phyloP scores from a whole-genome alignment of 35 echinoderm and acorn worm species.

The Apostichopus parvimensis region DNA sequence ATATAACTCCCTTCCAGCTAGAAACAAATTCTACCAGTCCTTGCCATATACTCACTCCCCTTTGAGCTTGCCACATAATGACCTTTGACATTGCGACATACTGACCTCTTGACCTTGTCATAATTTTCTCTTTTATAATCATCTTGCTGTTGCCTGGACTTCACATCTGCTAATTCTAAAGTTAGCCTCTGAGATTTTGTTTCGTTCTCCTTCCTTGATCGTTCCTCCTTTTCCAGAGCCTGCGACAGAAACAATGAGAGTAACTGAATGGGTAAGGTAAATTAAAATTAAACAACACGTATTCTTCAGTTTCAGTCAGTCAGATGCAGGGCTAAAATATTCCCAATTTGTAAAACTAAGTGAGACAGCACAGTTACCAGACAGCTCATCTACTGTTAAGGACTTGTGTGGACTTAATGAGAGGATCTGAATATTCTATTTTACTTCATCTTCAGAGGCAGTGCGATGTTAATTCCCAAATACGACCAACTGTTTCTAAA shows the following conservation, averaged over 20 bases:
- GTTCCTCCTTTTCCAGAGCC: conserved; percentile 64
- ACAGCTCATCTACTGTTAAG: no score
- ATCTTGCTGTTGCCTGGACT: conserved; percentile 77
- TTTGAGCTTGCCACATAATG: background rate
- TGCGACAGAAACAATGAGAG: conserved; percentile 17
- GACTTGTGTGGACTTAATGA: no score
- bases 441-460: no score
- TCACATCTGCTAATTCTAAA: conserved; percentile 79
- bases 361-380: no score
- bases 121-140: conserved; percentile 96
- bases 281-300: background rate
- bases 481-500: no score
- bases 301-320: background rate
- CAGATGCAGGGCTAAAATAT: no score
- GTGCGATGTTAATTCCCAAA: no score
- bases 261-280: background rate
- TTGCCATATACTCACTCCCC: background rate
- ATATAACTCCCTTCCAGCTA: no score
- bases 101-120: conserved; percentile 81
- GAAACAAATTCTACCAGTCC: background rate
- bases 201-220: conserved; percentile 62
- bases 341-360: no score
- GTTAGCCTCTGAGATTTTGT: conserved; percentile 71
- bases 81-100: background rate
- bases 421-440: no score